Evolutionary conservation across 2,888 invertebrate genomes (phyloP).

Genomic region (Phasia obesa): DNA sequence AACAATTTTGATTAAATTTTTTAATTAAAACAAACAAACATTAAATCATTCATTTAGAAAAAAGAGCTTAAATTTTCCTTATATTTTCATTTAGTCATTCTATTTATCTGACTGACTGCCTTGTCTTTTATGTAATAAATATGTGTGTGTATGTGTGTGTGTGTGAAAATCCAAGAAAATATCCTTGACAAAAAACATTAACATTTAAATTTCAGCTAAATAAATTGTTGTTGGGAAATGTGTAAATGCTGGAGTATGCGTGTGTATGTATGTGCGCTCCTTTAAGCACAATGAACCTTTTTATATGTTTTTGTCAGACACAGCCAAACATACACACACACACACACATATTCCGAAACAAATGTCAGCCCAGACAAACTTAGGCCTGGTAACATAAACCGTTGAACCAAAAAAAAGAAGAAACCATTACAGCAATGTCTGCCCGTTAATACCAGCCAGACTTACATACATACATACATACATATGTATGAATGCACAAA

Average conservation of each 20-base stretch:
- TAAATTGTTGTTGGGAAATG: background rate
- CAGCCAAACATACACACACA: background rate
- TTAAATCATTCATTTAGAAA: background rate
- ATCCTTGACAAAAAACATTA: slow-evolving; percentile 55
- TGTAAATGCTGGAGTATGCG: background rate
- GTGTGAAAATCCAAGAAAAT: slow-evolving; percentile 10
- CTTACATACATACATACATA: background rate
- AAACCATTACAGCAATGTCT: slow-evolving; percentile 6
- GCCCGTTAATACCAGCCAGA: background rate
- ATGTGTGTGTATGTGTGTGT: background rate
- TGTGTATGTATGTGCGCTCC: background rate
- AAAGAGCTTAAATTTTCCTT: background rate
- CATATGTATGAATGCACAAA: background rate
- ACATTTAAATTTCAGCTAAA: slow-evolving; percentile 41
- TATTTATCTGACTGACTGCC: background rate
- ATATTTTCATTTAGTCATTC: background rate
- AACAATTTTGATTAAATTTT: background rate
- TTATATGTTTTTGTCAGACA: slow-evolving; percentile 1
- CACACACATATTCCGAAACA: background rate
- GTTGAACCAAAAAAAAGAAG: slow-evolving; percentile 34
- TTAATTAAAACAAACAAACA: background rate
- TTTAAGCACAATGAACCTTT: slow-evolving; percentile 64
- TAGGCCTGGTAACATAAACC: slow-evolving; percentile 27
- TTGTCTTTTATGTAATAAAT: slow-evolving; percentile 9
- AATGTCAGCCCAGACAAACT: slow-evolving; percentile 9